These are phyloP conservation scores for Nanorana parkeri DNA, from an alignment of 2,113 vertebrate genomes.

Conservation along the genomic window DNA sequence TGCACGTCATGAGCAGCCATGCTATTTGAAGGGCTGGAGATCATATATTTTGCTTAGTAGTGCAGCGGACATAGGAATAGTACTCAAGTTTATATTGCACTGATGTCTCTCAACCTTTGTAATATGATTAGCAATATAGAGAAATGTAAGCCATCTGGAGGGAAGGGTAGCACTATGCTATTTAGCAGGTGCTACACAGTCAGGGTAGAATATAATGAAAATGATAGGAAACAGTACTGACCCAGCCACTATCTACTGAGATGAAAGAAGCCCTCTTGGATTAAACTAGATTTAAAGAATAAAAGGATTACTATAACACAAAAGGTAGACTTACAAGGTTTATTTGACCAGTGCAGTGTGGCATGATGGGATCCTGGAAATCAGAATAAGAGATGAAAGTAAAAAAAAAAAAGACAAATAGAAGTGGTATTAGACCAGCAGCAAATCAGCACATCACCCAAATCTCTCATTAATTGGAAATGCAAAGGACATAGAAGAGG, in stretches of 20 bases:
- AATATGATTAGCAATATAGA: background rate
- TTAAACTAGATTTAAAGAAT: conserved; percentile 81
- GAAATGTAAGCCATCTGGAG: accelerated
- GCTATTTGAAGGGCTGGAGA: background rate
- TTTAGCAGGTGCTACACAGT: conserved; percentile 63
- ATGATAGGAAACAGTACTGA: conserved; percentile 67
- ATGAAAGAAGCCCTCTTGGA: conserved; percentile 74
- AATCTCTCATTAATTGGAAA: conserved; percentile 80
- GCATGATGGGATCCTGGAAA: conserved; percentile 69
- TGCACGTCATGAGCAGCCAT: background rate
- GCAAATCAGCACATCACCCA: conserved; percentile 66
- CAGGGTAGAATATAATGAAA: conserved; percentile 64
- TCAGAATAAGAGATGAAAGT: conserved; percentile 73
- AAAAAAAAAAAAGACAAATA: conserved; percentile 61
- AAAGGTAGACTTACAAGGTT: conserved; percentile 77
- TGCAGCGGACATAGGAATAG: background rate
- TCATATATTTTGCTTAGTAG: background rate
- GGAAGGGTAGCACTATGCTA: conserved; percentile 30
- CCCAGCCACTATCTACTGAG: conserved; percentile 69
- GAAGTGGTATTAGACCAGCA: conserved; percentile 59
- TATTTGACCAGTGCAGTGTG: conserved; percentile 74
- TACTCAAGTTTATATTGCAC: background rate
- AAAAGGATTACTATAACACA: conserved; percentile 80
- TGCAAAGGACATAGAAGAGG: conserved; percentile 52
- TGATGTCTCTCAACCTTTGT: conserved; percentile 23